Conservation (phyloP, 2,888 invertebrate genomes). For the Epirrita christyi region DNA sequence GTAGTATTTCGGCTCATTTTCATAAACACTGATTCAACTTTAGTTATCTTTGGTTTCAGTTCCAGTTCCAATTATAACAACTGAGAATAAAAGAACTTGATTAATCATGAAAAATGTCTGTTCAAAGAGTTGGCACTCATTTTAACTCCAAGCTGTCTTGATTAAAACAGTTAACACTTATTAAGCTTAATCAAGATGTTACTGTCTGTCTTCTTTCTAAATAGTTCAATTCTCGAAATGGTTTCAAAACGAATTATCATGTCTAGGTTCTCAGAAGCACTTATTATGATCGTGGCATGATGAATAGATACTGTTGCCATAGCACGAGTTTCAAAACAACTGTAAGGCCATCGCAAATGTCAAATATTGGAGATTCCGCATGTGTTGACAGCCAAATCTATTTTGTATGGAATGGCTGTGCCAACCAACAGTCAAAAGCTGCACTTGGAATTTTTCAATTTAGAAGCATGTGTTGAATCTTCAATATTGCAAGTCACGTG, state of each 20-base stretch:
- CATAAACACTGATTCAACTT: no score
- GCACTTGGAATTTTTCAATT: no score
- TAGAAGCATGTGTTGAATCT: no score
- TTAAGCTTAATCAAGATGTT: constrained; percentile 30
- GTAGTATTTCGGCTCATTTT: no score
- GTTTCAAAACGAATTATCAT: constrained; percentile 30
- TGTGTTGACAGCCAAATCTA: no score
- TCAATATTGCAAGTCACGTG: no score
- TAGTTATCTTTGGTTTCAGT: no score
- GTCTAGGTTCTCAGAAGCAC: constrained; percentile 31
- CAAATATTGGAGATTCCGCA: no score
- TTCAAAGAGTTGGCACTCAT: constrained; percentile 3
- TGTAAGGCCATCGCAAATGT: no score
- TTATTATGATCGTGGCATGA: constrained; percentile 8
- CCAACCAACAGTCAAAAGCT: no score
- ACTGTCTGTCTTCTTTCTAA: constrained; percentile 24
- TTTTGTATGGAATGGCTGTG: no score
- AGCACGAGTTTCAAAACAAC: constrained; percentile 2
- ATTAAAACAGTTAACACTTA: constrained; percentile 24
- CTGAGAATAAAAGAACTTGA: neutral
- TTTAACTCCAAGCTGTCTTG: constrained; percentile 9
- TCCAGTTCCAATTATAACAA: no score
- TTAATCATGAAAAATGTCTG: neutral
- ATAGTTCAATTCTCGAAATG: constrained; percentile 27
- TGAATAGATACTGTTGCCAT: neutral